Evolutionary conservation across 2,888 invertebrate species (phyloP), one percentile per base, ranked within the genome.

Genomic region (Vesta saturnalis): DNA sequence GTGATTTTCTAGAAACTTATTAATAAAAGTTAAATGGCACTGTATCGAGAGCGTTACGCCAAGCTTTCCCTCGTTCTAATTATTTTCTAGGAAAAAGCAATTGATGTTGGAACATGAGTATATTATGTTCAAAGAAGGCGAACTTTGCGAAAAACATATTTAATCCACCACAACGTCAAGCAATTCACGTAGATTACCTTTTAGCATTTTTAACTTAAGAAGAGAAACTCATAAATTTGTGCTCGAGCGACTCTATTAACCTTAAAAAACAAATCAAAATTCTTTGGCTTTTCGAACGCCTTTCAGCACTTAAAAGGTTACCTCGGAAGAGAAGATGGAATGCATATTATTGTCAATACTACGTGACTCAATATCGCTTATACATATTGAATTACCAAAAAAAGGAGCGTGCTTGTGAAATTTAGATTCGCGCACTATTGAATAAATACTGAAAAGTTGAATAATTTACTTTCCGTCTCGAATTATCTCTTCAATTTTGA

Each of bases 201-300:
- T n/a, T 39, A 39, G 39, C 39, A 39, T 39, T 39, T 39, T 39
- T n/a, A 39, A n/a, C 39, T 39, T 39, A 12, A n/a, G 39, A 52
- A 52, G 19, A 52, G 52, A 52, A 52, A 52, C 52, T 52, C 52
- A 19, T 19, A 52, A 18, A 52, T 19, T 52, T 49, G 16, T 49
- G 16, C 49, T 18, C 49, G 49, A 18, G 19, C 49, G 49, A 18
- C 16, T 18, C 52, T 52, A 52, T 52, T 52, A 52, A 52, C 52
- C 19, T 52, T 52, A 52, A 52, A 52, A 18, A 52, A 52, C 22
- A 52, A 52, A 52, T 52, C 52, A 52, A 52, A 52, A 52, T 52
- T 52, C 52, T 52, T 21, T 18, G 21, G 52, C 8, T 52, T 52
- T 52, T 52, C n/a, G n/a, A 21, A 19, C 52, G 10, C 21, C 52